A percentile compares a stretch with the other conserved stretches of the same genome.
Evolutionary conservation across 1,140 invertebrate genomes (phyloP).

Genomic region (Papilio polyxenes): DNA sequence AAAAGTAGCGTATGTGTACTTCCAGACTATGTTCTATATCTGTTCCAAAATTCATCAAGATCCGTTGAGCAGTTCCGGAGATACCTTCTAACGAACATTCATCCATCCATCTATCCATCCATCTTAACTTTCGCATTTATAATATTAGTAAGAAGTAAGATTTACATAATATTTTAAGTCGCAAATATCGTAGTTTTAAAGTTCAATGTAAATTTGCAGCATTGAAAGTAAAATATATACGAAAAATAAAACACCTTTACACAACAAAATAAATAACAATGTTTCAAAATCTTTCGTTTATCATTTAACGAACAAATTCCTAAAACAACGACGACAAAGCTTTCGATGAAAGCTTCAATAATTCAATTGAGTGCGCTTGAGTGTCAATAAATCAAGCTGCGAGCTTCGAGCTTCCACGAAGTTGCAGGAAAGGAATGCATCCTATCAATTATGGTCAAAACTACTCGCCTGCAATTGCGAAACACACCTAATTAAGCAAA

Average conservation of each 20-base stretch:
- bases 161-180: too few species aligned
- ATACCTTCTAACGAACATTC: too few species aligned
- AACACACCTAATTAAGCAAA: background rate
- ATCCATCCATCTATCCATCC: too few species aligned
- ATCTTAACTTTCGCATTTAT: too few species aligned
- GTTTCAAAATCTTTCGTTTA: background rate
- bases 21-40: too few species aligned
- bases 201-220: too few species aligned
- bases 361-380: conserved; percentile 21
- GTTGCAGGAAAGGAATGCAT: conserved; percentile 23
- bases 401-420: conserved; percentile 22
- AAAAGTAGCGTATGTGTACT: too few species aligned
- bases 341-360: conserved; percentile 27
- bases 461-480: conserved; percentile 19
- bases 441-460: conserved; percentile 30
- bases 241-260: background rate
- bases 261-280: background rate
- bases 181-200: too few species aligned
- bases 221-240: background rate
- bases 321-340: conserved; percentile 21
- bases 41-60: too few species aligned
- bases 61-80: too few species aligned
- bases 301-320: conserved; percentile 22
- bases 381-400: conserved; percentile 37
- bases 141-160: too few species aligned